These are phyloP conservation scores for Brenthis hecate DNA, from an alignment of 2,888 invertebrate genomes.

Conservation along the genomic window DNA sequence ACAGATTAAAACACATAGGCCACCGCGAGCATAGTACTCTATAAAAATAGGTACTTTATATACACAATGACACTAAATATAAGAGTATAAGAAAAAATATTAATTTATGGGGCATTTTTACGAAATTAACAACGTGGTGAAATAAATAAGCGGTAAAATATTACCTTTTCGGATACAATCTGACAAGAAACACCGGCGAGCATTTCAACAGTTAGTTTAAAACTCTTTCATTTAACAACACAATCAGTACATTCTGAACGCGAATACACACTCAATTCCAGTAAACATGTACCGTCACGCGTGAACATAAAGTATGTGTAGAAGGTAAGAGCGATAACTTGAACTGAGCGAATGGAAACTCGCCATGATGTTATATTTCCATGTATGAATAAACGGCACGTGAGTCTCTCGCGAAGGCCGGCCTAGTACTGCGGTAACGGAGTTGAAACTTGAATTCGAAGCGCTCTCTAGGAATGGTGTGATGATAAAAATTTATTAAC, in stretches of 20 bases:
- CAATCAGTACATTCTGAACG: neutral
- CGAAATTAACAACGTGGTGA: too few relatives aligned
- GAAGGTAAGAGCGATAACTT: slow-evolving; percentile 1
- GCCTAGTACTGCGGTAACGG: slow-evolving; percentile 18
- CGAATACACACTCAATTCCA: slow-evolving; percentile 1
- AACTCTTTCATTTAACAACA: neutral
- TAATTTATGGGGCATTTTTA: too few relatives aligned
- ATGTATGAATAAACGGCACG: neutral
- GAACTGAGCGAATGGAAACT: neutral
- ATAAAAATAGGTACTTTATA: too few relatives aligned
- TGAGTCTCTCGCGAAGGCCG: neutral
- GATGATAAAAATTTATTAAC: slow-evolving; percentile 77
- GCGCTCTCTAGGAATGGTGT: slow-evolving; percentile 52
- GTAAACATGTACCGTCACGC: slow-evolving; percentile 12
- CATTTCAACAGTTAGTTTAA: slow-evolving; percentile 10
- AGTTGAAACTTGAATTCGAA: slow-evolving; percentile 36
- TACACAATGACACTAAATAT: too few relatives aligned
- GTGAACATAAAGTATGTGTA: slow-evolving; percentile 10
- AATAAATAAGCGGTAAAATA: neutral
- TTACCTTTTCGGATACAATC: neutral
- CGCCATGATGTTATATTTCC: neutral
- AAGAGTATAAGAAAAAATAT: too few relatives aligned
- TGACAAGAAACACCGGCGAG: neutral
- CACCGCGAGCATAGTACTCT: too few relatives aligned
- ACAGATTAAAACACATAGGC: too few relatives aligned